Evolutionary conservation across 1,140 invertebrate species (phyloP).

Genomic region (Diabrotica undecimpunctata): DNA sequence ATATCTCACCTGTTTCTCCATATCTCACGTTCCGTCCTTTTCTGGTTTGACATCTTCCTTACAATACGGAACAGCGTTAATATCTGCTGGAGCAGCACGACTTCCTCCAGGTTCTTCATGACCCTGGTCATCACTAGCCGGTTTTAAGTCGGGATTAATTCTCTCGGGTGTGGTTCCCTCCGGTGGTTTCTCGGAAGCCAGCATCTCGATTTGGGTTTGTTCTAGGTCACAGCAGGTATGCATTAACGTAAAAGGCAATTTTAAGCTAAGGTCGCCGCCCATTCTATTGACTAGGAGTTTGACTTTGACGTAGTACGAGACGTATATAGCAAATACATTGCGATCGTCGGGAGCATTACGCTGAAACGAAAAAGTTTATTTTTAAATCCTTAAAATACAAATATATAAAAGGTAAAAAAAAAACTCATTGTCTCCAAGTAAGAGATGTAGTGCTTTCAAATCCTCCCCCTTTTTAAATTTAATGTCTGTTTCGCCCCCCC

Average conservation of each 20-base stretch:
- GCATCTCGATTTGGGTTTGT: constrained; percentile 30
- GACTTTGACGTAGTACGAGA: constrained; percentile 86
- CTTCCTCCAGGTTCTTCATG: constrained; percentile 17
- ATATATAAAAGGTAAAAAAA: background rate
- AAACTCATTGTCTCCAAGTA: too few species aligned
- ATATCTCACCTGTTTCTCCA: constrained; percentile 37
- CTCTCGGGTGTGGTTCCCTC: background rate
- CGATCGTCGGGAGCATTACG: constrained; percentile 58
- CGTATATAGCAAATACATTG: constrained; percentile 85
- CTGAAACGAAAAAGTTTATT: background rate
- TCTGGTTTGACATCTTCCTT: constrained; percentile 36
- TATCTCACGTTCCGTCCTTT: constrained; percentile 46
- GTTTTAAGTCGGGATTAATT: constrained; percentile 16
- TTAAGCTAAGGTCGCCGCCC: constrained; percentile 73
- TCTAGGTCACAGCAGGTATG: constrained; percentile 51
- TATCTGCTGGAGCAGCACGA: constrained; percentile 8
- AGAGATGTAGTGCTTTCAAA: too few species aligned
- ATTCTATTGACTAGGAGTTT: constrained; percentile 74
- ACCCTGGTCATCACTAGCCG: background rate
- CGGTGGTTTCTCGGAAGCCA: constrained; percentile 1
- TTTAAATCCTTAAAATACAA: too few species aligned
- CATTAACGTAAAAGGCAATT: constrained; percentile 75
- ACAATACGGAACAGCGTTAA: constrained; percentile 11
- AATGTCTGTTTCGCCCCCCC: too few species aligned
- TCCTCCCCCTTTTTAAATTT: too few species aligned